phyloP scores from a whole-genome alignment of 1,140 invertebrate species.

The Papilio aristodemus region DNA sequence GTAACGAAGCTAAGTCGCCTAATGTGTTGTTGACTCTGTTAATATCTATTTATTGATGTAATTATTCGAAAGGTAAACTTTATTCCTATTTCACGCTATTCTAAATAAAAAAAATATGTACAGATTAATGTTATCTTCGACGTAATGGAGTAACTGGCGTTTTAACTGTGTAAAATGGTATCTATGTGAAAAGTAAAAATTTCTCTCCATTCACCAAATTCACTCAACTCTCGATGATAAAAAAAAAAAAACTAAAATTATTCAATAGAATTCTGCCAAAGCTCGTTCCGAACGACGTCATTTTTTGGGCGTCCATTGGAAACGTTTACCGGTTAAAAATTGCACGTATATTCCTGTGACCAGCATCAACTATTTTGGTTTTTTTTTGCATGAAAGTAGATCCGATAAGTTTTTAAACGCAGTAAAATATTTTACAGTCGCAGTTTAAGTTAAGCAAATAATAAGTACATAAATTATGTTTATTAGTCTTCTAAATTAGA shows the following conservation, averaged over 20 bases:
- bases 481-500: no score
- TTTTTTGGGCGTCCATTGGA: conserved; percentile 21
- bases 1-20: no score
- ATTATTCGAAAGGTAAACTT: not conserved
- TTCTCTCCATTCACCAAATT: conserved; percentile 23
- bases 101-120: no score
- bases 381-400: conserved; percentile 2
- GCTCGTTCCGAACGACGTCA: conserved; percentile 3
- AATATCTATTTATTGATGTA: no score
- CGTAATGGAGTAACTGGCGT: not conserved
- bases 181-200: conserved; percentile 2
- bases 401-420: not conserved
- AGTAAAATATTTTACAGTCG: not conserved
- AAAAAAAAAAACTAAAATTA: conserved; percentile 26
- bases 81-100: no score
- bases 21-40: no score
- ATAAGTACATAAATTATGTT: no score
- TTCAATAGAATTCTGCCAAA: conserved; percentile 26
- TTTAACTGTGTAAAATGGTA: not conserved
- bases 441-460: not conserved
- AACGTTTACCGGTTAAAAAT: conserved; percentile 28
- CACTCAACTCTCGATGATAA: conserved; percentile 18
- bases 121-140: no score
- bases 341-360: conserved; percentile 3
- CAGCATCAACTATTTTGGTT: not conserved